Conservation (phyloP, 2,113 vertebrate species). For the Probosciger aterrimus region DNA sequence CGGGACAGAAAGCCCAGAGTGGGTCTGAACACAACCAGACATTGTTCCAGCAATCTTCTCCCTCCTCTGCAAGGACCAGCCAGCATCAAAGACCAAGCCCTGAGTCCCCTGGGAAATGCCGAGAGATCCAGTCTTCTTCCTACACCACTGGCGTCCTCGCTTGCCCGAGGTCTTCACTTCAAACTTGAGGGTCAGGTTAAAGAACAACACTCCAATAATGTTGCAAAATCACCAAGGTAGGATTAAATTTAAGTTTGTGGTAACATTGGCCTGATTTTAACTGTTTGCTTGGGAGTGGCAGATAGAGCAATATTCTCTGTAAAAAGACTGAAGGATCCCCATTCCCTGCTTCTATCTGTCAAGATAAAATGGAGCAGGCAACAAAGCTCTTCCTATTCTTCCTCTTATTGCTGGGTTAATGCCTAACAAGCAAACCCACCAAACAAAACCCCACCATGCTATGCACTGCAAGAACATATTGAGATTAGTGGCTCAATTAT, state of each 20-base stretch:
- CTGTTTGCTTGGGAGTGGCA: background rate
- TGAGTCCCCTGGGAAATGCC: background rate
- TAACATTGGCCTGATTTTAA: background rate
- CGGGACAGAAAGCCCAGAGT: background rate
- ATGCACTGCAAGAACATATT: rapidly evolving
- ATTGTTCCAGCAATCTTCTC: background rate
- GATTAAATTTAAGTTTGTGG: background rate
- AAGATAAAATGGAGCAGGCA: rapidly evolving
- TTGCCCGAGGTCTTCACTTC: background rate
- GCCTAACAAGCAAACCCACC: background rate
- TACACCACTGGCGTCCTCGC: rapidly evolving
- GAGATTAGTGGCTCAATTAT: background rate
- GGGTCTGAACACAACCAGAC: background rate
- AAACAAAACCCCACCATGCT: rapidly evolving
- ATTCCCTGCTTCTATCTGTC: background rate
- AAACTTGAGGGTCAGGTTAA: background rate
- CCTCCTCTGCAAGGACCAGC: background rate
- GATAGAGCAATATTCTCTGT: background rate
- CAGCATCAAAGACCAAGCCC: rapidly evolving
- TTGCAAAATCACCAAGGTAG: background rate
- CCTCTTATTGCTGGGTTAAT: background rate
- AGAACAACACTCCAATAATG: background rate
- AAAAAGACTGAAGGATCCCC: background rate
- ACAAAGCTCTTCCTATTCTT: rapidly evolving
- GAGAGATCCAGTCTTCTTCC: background rate